Conservation (phyloP, 2,797 vertebrate genomes). For the Arnoldichthys spilopterus region DNA sequence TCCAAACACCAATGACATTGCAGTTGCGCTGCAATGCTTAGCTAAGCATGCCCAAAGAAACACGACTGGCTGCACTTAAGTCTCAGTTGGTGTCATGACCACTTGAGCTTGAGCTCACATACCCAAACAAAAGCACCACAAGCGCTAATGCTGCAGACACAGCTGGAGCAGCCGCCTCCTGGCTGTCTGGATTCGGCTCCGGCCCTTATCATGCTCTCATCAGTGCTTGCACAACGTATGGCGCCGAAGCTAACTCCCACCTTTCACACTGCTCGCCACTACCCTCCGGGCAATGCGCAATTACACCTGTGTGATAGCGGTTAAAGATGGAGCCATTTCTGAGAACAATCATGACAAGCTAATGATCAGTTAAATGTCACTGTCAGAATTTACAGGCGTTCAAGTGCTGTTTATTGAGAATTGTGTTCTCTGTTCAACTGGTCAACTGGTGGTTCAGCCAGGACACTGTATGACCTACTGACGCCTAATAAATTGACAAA, state of each 20-base stretch:
- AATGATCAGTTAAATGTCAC: slow-evolving; percentile 48
- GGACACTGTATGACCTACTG: too few species aligned
- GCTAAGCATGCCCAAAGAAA: slow-evolving; percentile 17
- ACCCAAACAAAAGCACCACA: slow-evolving; percentile 22
- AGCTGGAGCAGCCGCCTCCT: slow-evolving; percentile 42
- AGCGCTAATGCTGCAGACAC: slow-evolving; percentile 38
- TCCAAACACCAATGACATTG: slow-evolving; percentile 3
- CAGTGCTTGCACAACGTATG: slow-evolving; percentile 80
- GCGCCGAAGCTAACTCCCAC: slow-evolving; percentile 76
- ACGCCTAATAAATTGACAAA: too few species aligned
- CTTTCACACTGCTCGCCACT: slow-evolving; percentile 72
- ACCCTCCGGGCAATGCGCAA: slow-evolving; percentile 76
- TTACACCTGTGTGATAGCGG: slow-evolving; percentile 65
- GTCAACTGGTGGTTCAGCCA: too few species aligned
- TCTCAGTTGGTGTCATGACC: slow-evolving; percentile 17
- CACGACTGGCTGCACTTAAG: slow-evolving; percentile 27
- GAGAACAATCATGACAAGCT: slow-evolving; percentile 34
- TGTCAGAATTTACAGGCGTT: slow-evolving; percentile 47
- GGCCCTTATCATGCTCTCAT: slow-evolving; percentile 71
- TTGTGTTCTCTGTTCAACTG: too few species aligned
- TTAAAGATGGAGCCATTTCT: slow-evolving; percentile 62
- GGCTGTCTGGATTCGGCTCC: slow-evolving; percentile 75
- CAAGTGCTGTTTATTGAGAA: slow-evolving; percentile 45
- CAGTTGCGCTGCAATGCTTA: neutral
- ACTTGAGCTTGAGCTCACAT: slow-evolving; percentile 33